These are phyloP conservation scores for Danionella dracula DNA, from an alignment of 2,797 vertebrate species.

Conservation along the genomic window DNA sequence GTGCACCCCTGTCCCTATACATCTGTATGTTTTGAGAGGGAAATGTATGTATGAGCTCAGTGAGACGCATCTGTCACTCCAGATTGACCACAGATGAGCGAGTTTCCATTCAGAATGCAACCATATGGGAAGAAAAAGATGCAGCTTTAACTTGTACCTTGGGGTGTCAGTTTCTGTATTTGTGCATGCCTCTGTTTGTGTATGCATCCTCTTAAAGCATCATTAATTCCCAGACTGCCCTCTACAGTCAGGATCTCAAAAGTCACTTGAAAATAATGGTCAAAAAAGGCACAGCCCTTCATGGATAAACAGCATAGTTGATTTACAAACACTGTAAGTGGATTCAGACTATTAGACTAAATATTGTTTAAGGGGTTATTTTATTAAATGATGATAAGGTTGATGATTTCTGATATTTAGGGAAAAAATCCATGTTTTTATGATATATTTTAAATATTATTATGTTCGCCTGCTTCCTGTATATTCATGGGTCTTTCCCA, in stretches of 20 bases:
- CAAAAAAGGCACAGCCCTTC: not conserved
- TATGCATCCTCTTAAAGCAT: not conserved
- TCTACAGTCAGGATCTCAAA: constrained; percentile 4
- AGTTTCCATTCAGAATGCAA: constrained; percentile 7
- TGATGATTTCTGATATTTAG: too few relatives aligned
- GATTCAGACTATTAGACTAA: not conserved
- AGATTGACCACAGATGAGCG: constrained; percentile 22
- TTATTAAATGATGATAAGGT: too few relatives aligned
- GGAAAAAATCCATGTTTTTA: too few relatives aligned
- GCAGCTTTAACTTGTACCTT: not conserved
- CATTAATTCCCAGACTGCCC: not conserved
- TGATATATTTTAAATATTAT: too few relatives aligned
- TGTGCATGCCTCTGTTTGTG: not conserved
- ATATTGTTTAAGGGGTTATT: too few relatives aligned
- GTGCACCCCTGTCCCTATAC: not conserved
- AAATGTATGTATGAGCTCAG: not conserved
- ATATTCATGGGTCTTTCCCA: too few relatives aligned
- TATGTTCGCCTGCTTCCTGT: too few relatives aligned
- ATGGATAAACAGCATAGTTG: not conserved
- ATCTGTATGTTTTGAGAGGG: not conserved
- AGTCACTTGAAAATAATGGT: not conserved
- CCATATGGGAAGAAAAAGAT: constrained; percentile 15
- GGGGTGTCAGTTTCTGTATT: not conserved
- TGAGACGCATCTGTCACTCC: constrained; percentile 25
- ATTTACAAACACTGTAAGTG: not conserved